Conservation (phyloP, 2,888 invertebrate species). For the Luperina nickerlii region DNA sequence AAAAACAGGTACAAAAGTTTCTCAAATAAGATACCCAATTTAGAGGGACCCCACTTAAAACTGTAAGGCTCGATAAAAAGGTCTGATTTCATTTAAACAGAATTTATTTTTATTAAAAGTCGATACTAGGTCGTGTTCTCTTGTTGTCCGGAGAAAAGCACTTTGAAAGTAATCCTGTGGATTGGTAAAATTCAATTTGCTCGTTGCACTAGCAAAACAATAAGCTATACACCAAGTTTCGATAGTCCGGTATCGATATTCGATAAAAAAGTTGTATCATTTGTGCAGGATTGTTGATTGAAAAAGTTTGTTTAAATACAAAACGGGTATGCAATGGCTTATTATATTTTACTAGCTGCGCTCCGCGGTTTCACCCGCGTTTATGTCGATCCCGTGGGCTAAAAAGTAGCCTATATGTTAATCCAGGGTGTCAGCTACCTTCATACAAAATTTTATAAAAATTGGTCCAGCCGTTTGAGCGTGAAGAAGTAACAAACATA, state of each 20-base stretch:
- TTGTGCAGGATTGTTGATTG: slow-evolving; percentile 50
- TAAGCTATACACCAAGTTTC: slow-evolving; percentile 71
- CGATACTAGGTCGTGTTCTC: slow-evolving; percentile 53
- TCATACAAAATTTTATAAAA: too few relatives aligned
- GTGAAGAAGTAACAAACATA: too few relatives aligned
- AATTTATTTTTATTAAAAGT: slow-evolving; percentile 67
- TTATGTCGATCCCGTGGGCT: too few relatives aligned
- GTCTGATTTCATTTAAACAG: slow-evolving; percentile 65
- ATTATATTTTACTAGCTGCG: too few relatives aligned
- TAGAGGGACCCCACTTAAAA: slow-evolving; percentile 63
- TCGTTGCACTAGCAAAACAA: slow-evolving; percentile 74
- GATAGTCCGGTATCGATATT: slow-evolving; percentile 66
- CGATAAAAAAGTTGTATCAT: slow-evolving; percentile 63
- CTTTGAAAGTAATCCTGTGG: slow-evolving; percentile 72
- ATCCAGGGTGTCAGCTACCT: too few relatives aligned
- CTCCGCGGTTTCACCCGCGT: too few relatives aligned
- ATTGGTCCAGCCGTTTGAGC: too few relatives aligned
- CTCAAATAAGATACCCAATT: slow-evolving; percentile 66
- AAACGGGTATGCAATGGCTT: not conserved
- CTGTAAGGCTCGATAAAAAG: slow-evolving; percentile 63
- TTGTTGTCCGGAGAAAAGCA: slow-evolving; percentile 56
- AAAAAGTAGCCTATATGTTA: too few relatives aligned
- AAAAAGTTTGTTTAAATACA: slow-evolving; percentile 44
- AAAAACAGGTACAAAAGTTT: slow-evolving; percentile 56
- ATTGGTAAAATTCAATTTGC: slow-evolving; percentile 77